These are phyloP conservation scores for Philaethria dido DNA, from an alignment of 2,888 invertebrate genomes.

Conservation along the genomic window DNA sequence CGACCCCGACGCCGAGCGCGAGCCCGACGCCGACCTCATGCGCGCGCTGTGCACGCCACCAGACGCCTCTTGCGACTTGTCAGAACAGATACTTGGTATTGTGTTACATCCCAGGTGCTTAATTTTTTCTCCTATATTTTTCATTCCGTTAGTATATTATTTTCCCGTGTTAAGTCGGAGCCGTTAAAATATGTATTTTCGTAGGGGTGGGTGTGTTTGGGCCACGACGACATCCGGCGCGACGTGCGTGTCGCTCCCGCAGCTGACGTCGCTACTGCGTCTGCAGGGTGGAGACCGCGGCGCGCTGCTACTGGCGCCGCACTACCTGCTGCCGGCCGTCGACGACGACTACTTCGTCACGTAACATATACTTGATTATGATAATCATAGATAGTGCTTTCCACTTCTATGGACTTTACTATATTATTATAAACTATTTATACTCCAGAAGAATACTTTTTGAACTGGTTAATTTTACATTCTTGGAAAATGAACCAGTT, in stretches of 20 bases:
- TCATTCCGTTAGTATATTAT: neutral
- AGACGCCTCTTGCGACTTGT: constrained; percentile 42
- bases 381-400: too few relatives aligned
- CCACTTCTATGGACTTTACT: too few relatives aligned
- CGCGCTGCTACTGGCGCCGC: constrained; percentile 40
- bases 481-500: too few relatives aligned
- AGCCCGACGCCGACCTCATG: constrained; percentile 51
- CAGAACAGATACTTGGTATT: constrained; percentile 54
- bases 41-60: constrained; percentile 59
- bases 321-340: constrained; percentile 56
- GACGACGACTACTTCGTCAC: constrained; percentile 52
- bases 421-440: too few relatives aligned
- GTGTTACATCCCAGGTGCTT: constrained; percentile 52
- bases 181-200: neutral
- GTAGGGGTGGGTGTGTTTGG: constrained; percentile 62
- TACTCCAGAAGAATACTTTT: too few relatives aligned
- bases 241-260: constrained; percentile 57
- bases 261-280: constrained; percentile 53
- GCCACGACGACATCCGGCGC: constrained; percentile 54
- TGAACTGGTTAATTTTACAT: too few relatives aligned
- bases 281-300: constrained; percentile 38
- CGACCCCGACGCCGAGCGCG: constrained; percentile 13
- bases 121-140: neutral
- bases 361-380: constrained; percentile 41
- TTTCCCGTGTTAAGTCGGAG: too few relatives aligned